Conservation (phyloP, 2,113 vertebrate species). For the Anoplopoma fimbria region DNA sequence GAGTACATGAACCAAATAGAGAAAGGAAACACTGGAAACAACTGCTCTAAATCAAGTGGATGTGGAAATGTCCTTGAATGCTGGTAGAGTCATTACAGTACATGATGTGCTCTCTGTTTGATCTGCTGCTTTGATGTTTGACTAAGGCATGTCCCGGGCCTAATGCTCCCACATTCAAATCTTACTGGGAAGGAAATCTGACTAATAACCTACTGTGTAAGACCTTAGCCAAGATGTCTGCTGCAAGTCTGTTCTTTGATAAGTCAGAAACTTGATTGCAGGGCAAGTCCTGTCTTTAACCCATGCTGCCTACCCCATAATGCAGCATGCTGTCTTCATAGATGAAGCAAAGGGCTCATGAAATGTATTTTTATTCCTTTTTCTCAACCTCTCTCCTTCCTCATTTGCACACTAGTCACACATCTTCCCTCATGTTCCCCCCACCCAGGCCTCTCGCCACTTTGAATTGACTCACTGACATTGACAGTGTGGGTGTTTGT, state of each 20-base stretch:
- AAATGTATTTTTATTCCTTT: slow-evolving; percentile 10
- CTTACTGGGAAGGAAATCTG: slow-evolving; percentile 29
- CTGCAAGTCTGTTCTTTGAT: not conserved
- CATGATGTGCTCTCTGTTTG: slow-evolving; percentile 33
- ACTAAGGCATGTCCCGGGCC: slow-evolving; percentile 11
- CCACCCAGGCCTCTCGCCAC: slow-evolving; percentile 32
- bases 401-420: slow-evolving; percentile 53
- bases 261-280: slow-evolving; percentile 4
- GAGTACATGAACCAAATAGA: not conserved
- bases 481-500: slow-evolving; percentile 62
- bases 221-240: slow-evolving; percentile 5
- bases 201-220: slow-evolving; percentile 9
- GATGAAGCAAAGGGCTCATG: not conserved
- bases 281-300: slow-evolving; percentile 15
- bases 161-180: not conserved
- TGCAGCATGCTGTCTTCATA: not conserved
- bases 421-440: slow-evolving; percentile 28
- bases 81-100: not conserved
- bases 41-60: slow-evolving; percentile 3
- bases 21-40: not conserved
- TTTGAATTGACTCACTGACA: slow-evolving; percentile 51
- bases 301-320: not conserved
- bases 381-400: not conserved
- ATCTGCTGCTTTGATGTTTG: slow-evolving; percentile 46
- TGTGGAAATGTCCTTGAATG: slow-evolving; percentile 29